These are phyloP conservation scores for Hemicrepidius hirtus DNA, from an alignment of 2,888 invertebrate species.

Conservation along the genomic window DNA sequence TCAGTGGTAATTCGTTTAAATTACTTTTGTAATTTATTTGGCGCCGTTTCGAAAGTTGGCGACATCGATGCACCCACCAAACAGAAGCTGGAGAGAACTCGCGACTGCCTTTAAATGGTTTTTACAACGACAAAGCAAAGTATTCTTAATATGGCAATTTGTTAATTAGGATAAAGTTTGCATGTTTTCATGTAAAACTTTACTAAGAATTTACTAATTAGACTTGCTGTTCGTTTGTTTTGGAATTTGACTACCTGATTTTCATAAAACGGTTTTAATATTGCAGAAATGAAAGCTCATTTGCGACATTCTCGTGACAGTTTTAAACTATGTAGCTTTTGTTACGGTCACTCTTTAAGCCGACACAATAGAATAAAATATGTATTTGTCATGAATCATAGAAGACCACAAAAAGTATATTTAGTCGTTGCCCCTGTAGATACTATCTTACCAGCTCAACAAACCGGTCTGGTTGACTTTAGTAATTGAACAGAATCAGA, in stretches of 20 bases:
- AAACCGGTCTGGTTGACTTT: constrained; percentile 42
- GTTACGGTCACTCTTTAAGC: constrained; percentile 27
- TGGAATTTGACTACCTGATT: constrained; percentile 17
- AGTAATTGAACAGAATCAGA: constrained; percentile 42
- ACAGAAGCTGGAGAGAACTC: constrained; percentile 9
- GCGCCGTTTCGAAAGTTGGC: constrained; percentile 43
- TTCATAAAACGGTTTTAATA: constrained; percentile 5
- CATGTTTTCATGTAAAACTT: constrained; percentile 6
- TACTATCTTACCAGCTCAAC: constrained; percentile 41
- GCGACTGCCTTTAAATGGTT: constrained; percentile 14
- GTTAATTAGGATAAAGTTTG: constrained; percentile 27
- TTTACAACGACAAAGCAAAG: constrained; percentile 19
- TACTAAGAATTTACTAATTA: constrained; percentile 22
- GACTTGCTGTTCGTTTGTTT: constrained; percentile 1
- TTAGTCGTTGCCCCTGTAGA: constrained; percentile 42
- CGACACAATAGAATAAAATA: constrained; percentile 43
- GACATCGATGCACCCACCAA: constrained; percentile 30
- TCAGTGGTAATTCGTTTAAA: constrained; percentile 31
- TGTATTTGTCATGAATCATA: constrained; percentile 44
- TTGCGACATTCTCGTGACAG: not conserved
- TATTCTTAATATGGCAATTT: constrained; percentile 30
- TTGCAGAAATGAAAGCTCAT: not conserved
- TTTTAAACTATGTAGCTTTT: constrained; percentile 29
- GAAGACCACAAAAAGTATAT: constrained; percentile 41
- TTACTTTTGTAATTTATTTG: constrained; percentile 44